phyloP scores from a whole-genome alignment of 2,797 vertebrate species.

The Pseudochaenichthys georgianus region DNA sequence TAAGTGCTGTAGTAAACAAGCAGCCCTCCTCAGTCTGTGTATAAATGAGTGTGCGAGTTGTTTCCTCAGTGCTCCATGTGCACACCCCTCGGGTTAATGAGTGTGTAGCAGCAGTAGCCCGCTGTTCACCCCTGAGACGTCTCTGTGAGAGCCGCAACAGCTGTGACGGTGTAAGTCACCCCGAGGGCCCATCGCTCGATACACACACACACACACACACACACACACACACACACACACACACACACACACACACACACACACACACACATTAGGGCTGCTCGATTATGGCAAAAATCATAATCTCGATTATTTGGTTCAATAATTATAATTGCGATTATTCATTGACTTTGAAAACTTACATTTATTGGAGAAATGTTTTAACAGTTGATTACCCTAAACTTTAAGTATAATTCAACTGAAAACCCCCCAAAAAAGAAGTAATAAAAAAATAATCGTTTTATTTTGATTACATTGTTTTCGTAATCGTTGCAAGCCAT shows the following conservation, averaged over 20 bases:
- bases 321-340: too few species aligned
- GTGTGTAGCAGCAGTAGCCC: constrained; percentile 49
- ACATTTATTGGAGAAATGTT: too few species aligned
- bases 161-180: constrained; percentile 69
- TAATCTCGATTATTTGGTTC: too few species aligned
- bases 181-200: constrained; percentile 48
- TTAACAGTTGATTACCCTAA: too few species aligned
- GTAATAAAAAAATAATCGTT: too few species aligned
- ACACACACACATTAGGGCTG: not conserved
- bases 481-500: too few species aligned
- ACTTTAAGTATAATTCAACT: too few species aligned
- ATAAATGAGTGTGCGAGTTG: constrained; percentile 9
- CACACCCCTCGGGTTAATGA: constrained; percentile 44
- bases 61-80: constrained; percentile 34
- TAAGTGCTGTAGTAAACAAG: constrained; percentile 22
- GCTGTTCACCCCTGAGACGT: constrained; percentile 50
- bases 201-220: not conserved
- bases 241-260: constrained; percentile 18
- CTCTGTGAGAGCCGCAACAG: constrained; percentile 73
- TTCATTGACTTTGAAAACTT: too few species aligned
- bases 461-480: too few species aligned
- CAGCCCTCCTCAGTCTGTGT: constrained; percentile 4
- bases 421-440: too few species aligned
- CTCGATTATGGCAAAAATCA: too few species aligned
- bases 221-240: constrained; percentile 19